These are phyloP conservation scores for Bucco capensis DNA, from an alignment of 2,113 vertebrate species.

Conservation along the genomic window DNA sequence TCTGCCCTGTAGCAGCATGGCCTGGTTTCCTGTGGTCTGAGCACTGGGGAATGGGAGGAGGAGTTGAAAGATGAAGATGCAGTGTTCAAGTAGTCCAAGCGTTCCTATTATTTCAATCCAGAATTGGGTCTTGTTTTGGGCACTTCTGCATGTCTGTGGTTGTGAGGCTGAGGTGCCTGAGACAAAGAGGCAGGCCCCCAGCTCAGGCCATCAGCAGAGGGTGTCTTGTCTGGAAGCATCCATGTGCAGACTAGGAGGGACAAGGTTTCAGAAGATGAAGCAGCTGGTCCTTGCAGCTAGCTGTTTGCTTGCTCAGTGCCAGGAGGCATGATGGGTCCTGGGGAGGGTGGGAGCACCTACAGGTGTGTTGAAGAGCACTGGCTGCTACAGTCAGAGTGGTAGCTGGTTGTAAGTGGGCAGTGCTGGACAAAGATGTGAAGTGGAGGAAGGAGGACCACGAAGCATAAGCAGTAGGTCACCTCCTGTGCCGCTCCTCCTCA, in stretches of 20 bases:
- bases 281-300: neutral
- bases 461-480: neutral
- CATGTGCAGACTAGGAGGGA: neutral
- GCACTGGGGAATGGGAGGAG: neutral
- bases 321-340: neutral
- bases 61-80: neutral
- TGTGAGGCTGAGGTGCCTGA: neutral
- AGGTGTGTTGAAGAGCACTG: neutral
- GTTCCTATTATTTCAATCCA: neutral
- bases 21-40: neutral
- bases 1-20: neutral
- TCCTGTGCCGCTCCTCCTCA: neutral
- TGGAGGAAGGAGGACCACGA: neutral
- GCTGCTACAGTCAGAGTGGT: accelerated
- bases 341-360: too few relatives aligned
- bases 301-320: neutral
- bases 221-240: neutral
- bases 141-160: neutral
- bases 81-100: neutral
- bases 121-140: neutral
- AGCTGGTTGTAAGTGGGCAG: accelerated
- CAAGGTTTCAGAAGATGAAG: neutral
- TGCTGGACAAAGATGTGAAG: neutral
- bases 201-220: accelerated
- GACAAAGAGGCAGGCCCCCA: neutral